Base-by-base conservation (phyloP, 2,888 invertebrate species). In the Octonoba sinensis region DNA sequence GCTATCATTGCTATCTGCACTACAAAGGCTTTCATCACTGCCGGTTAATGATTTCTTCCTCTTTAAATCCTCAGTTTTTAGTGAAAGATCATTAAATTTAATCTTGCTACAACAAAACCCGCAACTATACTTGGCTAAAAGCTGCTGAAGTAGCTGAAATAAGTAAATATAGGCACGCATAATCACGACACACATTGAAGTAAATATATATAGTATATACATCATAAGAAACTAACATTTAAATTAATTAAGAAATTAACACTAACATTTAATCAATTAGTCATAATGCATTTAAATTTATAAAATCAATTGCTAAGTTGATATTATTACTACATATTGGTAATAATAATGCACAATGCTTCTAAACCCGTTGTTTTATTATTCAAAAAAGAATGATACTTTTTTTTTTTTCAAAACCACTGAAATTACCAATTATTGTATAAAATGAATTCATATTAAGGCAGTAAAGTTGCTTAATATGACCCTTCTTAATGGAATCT, bases 11-110 rank as follows among this genome's bases (percentile, higher is more conserved):
- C 56, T 69, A n/a, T 62, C 65, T 36, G 46, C 18, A 64, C 44
- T 71, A n/a, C 27, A 66, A 1, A 56, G 16, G 15, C 62, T 65
- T 57, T n/a, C 71, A 89, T 88, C 66, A 89, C 86, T 77, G 88
- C 87, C 88, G 88, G 84, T 83, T 83, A 62, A 15, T 20, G 57
- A 79, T 83, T 89, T 87, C 36, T 24, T 18, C 36, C 46, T 44
- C 18, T 57, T 69, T 69, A 13, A 16, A 44, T n/a, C 36, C 13
- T 12, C 36, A 44, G 36, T 36, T 57, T 69, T 57, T 15, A 69
- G 16, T 18, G 54, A 18, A 57, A 57, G 27, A n/a, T 56, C 13
- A 56, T 69, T 20, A 20, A 13, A 20, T 49, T 16, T 27, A 24
- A 24, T 54, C 16, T 74, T 64, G 44, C 51, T 54, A 22, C 16